phyloP scores from a whole-genome alignment of 92 coral and sea anemone genomes.

The Isaurus tuberculatus region DNA sequence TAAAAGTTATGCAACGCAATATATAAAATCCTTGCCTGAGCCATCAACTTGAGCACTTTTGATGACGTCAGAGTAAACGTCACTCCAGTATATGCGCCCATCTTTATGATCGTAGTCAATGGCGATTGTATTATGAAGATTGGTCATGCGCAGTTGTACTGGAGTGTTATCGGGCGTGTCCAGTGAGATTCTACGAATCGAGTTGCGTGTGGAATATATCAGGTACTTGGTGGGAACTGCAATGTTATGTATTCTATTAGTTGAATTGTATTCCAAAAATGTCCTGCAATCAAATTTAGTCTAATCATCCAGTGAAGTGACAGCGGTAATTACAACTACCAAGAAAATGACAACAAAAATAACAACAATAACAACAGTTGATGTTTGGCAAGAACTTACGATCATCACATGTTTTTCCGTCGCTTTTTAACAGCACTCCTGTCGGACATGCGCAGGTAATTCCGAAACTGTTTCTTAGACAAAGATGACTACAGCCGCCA shows the following conservation, averaged over 20 bases:
- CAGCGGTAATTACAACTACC: too few species aligned
- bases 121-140: slow-evolving; percentile 26
- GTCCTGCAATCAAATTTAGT: not conserved
- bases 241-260: not conserved
- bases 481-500: slow-evolving; percentile 64
- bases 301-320: too few species aligned
- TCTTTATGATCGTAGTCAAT: slow-evolving; percentile 31
- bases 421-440: slow-evolving; percentile 43
- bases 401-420: slow-evolving; percentile 55
- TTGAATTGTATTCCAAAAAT: not conserved
- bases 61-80: slow-evolving; percentile 51
- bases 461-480: slow-evolving; percentile 52
- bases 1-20: not conserved
- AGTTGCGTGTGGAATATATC: slow-evolving; percentile 35
- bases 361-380: too few species aligned
- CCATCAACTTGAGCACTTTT: slow-evolving; percentile 39
- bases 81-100: slow-evolving; percentile 44
- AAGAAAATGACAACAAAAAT: too few species aligned
- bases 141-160: slow-evolving; percentile 25
- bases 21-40: not conserved
- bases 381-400: not conserved
- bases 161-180: slow-evolving; percentile 39
- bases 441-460: slow-evolving; percentile 60
- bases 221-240: slow-evolving; percentile 46
- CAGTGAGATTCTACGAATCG: slow-evolving; percentile 35